Evolutionary conservation across 2,888 invertebrate genomes (phyloP).

Genomic region (Diarsia dahlii): DNA sequence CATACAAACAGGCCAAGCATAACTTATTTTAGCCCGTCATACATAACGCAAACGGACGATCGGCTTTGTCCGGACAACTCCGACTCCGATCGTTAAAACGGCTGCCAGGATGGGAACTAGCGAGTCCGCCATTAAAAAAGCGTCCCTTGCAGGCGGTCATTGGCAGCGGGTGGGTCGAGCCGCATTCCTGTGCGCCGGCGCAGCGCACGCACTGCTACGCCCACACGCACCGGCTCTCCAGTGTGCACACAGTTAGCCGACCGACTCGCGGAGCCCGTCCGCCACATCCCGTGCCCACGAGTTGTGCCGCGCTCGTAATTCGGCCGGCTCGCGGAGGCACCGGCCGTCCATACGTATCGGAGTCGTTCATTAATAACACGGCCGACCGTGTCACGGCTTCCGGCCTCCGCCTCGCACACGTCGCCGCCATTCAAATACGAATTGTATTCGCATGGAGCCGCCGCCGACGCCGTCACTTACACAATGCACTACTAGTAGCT

Average conservation of each 20-base stretch:
- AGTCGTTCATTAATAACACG: conserved; percentile 87
- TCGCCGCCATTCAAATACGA: conserved; percentile 83
- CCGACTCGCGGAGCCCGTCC: conserved; percentile 58
- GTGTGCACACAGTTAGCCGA: conserved; percentile 67
- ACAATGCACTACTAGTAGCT: conserved; percentile 74
- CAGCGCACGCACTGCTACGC: conserved; percentile 83
- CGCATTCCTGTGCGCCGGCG: conserved; percentile 89
- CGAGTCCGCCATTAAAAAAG: conserved; percentile 85
- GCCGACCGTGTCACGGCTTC: conserved; percentile 86
- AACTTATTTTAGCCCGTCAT: conserved; percentile 60
- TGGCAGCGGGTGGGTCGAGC: conserved; percentile 89
- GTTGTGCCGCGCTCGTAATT: conserved; percentile 62
- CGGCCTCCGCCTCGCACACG: conserved; percentile 77
- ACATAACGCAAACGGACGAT: conserved; percentile 62
- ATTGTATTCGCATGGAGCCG: conserved; percentile 83
- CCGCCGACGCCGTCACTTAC: conserved; percentile 67
- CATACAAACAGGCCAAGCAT: conserved; percentile 34
- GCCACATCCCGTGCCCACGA: conserved; percentile 35
- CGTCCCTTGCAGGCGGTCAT: conserved; percentile 89
- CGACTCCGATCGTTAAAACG: conserved; percentile 78
- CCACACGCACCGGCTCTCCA: conserved; percentile 78
- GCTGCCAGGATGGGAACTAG: conserved; percentile 83
- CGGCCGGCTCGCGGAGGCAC: conserved; percentile 71
- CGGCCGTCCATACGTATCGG: conserved; percentile 75
- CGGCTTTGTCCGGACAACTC: conserved; percentile 76